phyloP scores from a whole-genome alignment of 2,888 invertebrate species.

The Tridacna crocea region DNA sequence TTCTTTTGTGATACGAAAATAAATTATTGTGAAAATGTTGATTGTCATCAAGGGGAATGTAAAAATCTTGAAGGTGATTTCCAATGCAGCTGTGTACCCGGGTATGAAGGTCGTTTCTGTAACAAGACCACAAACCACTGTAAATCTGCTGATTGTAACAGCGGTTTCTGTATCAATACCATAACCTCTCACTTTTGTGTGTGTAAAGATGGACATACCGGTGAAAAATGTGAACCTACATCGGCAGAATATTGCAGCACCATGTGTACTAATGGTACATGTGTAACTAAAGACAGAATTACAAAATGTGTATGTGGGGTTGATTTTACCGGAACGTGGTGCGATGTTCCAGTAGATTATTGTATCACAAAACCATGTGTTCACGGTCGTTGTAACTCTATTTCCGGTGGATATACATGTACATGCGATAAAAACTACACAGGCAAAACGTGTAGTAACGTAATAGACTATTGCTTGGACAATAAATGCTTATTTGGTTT shows the following conservation, averaged over 20 bases:
- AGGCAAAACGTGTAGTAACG: slow-evolving; percentile 41
- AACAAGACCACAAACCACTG: slow-evolving; percentile 52
- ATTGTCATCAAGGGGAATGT: slow-evolving; percentile 61
- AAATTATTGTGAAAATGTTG: slow-evolving; percentile 40
- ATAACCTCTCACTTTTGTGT: slow-evolving; percentile 47
- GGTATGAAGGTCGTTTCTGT: slow-evolving; percentile 41
- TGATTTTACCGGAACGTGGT: slow-evolving; percentile 49
- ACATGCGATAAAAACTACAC: slow-evolving; percentile 42
- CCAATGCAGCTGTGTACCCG: slow-evolving; percentile 40
- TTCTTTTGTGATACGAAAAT: slow-evolving; percentile 43
- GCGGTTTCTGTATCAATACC: slow-evolving; percentile 52
- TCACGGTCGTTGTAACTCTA: slow-evolving; percentile 53
- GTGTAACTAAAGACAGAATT: slow-evolving; percentile 11
- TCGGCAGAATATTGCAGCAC: neutral
- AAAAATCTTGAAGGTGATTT: slow-evolving; percentile 30
- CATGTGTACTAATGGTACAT: slow-evolving; percentile 31
- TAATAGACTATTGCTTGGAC: slow-evolving; percentile 38
- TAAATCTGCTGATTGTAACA: slow-evolving; percentile 34
- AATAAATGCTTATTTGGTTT: slow-evolving; percentile 55
- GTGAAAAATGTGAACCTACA: slow-evolving; percentile 15
- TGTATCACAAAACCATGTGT: slow-evolving; percentile 56
- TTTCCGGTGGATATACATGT: slow-evolving; percentile 40
- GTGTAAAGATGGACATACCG: slow-evolving; percentile 38
- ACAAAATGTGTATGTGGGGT: slow-evolving; percentile 44
- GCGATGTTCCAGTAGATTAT: slow-evolving; percentile 43